Conservation (phyloP, 2,113 vertebrate species). For the Puma concolor region DNA sequence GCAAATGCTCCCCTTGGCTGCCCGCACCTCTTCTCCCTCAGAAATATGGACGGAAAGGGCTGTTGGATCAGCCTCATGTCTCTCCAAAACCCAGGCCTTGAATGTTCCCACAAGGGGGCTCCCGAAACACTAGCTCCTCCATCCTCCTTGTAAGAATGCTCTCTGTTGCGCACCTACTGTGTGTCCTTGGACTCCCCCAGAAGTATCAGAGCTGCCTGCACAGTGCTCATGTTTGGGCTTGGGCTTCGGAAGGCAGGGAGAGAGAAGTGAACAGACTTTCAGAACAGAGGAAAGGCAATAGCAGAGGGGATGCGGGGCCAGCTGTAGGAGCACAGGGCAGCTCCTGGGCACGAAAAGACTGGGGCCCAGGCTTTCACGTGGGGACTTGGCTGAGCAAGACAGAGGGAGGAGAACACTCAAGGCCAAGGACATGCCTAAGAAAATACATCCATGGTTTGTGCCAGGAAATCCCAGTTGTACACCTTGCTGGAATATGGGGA, state of each 20-base stretch:
- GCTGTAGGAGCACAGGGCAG: neutral
- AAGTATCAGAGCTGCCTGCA: neutral
- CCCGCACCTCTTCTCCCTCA: constrained; percentile 64
- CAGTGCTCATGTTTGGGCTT: neutral
- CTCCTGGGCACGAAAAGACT: neutral
- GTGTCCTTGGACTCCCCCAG: neutral
- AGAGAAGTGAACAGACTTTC: neutral
- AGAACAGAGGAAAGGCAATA: fast-evolving
- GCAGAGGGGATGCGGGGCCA: no score
- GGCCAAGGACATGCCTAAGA: neutral
- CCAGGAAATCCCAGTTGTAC: neutral
- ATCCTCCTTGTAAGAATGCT: neutral
- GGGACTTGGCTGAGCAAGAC: neutral
- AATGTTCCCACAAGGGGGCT: neutral
- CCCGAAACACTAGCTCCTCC: neutral
- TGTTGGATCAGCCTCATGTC: constrained; percentile 4
- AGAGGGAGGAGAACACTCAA: neutral
- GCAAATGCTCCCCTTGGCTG: constrained; percentile 74
- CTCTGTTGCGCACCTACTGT: constrained; percentile 18
- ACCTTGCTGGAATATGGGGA: neutral
- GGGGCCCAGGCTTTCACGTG: neutral
- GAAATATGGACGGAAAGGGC: constrained; percentile 73
- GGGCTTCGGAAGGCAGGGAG: neutral
- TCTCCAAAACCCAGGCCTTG: neutral
- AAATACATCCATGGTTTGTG: neutral